Base-by-base conservation (phyloP, 2,113 vertebrate genomes). In the Uropsilus gracilis region DNA sequence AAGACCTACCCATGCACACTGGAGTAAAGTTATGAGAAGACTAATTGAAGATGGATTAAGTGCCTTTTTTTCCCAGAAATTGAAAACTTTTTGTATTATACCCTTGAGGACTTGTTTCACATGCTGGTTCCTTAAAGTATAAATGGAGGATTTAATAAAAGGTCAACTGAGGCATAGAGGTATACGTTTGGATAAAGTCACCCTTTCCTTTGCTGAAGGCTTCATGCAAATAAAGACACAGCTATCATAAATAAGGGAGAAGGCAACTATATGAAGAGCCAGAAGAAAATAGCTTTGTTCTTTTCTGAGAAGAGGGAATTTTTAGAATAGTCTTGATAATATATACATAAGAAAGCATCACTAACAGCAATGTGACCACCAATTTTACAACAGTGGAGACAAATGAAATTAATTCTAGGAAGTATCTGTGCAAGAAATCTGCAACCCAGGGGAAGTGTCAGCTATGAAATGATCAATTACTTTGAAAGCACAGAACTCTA, bases 111-210 rank as follows among this genome's bases (percentile, higher is more conserved):
- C 42, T 89, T 91, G 14, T 82, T 91, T 87, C 12, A 95, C 76
- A 44, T 95, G 89, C 59, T 69, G 48, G 28, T 95, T 91, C 34
- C 73, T 81, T 48, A 87, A 59, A 42, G 39, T 83, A 2, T 94
- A 95, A 82, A 87, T 96, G n/a, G 94, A 77, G 94, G 90, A 12
- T 93, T 95, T 89, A 89, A 55, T 77, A 89, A 77, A 71, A 86
- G 89, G 6, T 64, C 64, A 63, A 86, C 39, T 0, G 80, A 90
- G 6, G 48, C 50, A 4, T 85, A 78, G 37, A 95, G 57, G 28
- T 42, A 68, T 57, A 12, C 64, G 46, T 57, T 95, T 95, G 34
- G 72, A 73, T 34, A 89, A 34, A 69, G 48, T 42, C 16, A 90
- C 73, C 2, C 86, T 77, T 59, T 93, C 90, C 10, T 80, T 89